Percentiles rank a stretch among this genome's conserved stretches.
phyloP scores from a whole-genome alignment of 2,888 invertebrate species.

The Arctia plantaginis region DNA sequence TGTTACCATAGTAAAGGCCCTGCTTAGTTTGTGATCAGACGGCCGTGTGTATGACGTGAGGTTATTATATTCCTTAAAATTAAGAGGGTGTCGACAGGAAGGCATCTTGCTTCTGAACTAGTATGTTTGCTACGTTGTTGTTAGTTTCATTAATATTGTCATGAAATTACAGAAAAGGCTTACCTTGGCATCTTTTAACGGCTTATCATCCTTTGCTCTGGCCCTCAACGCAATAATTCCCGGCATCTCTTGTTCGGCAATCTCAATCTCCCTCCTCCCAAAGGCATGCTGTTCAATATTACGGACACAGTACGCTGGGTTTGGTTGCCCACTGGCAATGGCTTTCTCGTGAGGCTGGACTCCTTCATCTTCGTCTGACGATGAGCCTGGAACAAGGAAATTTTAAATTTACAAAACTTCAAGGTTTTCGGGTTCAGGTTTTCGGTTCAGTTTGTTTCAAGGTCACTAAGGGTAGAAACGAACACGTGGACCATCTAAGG shows the following conservation, averaged over 20 bases:
- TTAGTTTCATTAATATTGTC: too few species aligned
- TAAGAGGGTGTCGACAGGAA: too few species aligned
- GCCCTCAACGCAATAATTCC: conserved; percentile 98
- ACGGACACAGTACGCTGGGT: conserved; percentile 96
- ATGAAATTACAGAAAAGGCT: too few species aligned
- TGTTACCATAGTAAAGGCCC: too few species aligned
- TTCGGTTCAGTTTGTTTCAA: not conserved
- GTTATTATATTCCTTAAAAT: too few species aligned
- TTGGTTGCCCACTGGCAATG: conserved; percentile 94
- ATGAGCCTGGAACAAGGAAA: conserved; percentile 90
- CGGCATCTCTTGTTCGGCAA: conserved; percentile 99
- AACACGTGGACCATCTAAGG: not conserved
- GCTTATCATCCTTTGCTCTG: conserved; percentile 97
- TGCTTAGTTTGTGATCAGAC: too few species aligned
- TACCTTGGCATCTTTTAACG: conserved; percentile 96
- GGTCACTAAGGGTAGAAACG: not conserved
- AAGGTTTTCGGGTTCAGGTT: not conserved
- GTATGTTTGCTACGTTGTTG: too few species aligned
- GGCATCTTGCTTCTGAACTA: too few species aligned
- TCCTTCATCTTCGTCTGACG: conserved; percentile 95
- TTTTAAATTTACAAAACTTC: not conserved
- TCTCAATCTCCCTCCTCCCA: conserved; percentile 98
- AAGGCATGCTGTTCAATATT: conserved; percentile 97
- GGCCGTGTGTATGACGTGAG: too few species aligned
- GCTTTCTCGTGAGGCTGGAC: conserved; percentile 96